These are phyloP conservation scores for Xerus rutilus DNA, from an alignment of 2,797 vertebrate species.

Conservation along the genomic window DNA sequence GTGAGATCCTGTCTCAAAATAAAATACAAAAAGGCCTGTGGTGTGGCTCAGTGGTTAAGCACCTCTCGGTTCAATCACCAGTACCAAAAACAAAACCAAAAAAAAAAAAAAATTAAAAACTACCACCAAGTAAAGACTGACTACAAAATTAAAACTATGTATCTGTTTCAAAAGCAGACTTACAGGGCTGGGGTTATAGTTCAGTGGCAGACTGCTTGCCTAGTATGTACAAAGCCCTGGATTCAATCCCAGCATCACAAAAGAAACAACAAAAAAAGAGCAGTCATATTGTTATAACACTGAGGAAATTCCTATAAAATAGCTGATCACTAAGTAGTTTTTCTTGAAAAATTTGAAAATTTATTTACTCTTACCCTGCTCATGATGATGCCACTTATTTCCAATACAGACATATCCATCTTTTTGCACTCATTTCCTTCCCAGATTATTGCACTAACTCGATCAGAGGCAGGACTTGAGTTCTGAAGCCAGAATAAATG, in stretches of 20 bases:
- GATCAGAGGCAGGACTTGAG: conserved; percentile 95
- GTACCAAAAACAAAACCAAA: not conserved
- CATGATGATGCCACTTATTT: conserved; percentile 98
- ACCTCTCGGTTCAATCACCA: no score
- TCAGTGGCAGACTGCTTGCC: not conserved
- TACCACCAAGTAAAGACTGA: not conserved
- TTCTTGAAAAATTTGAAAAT: not conserved
- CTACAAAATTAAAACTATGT: not conserved
- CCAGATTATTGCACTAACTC: conserved; percentile 98
- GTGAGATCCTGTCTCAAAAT: no score
- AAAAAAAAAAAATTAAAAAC: not conserved
- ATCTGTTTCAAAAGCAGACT: not conserved
- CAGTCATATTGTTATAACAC: not conserved
- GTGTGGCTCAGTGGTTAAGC: no score
- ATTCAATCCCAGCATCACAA: no score
- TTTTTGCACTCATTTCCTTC: conserved; percentile 98
- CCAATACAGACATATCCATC: conserved; percentile 97
- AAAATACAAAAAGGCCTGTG: no score
- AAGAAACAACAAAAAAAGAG: not conserved
- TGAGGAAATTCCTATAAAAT: not conserved
- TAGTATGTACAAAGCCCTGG: no score
- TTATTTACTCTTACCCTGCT: conserved; percentile 90
- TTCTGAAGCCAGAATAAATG: conserved; percentile 98
- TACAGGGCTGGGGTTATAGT: not conserved
- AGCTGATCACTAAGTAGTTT: not conserved